Percentiles rank a stretch among this genome's conserved stretches.
Evolutionary conservation across 1,140 invertebrate genomes (phyloP).

Genomic region (Agrypnia vestita): DNA sequence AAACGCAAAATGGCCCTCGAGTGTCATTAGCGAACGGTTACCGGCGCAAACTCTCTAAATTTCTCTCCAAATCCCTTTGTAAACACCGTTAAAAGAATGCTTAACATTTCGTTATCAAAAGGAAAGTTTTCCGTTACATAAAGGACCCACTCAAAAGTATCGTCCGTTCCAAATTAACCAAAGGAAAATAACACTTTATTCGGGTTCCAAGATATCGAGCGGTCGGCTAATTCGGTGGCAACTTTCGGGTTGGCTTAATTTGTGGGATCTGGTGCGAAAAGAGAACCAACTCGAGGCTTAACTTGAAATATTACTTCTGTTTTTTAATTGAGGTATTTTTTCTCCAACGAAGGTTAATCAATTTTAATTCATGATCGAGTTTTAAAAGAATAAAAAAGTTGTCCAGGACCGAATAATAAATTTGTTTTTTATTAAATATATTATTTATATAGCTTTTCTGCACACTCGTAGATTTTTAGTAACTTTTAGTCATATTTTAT

Average conservation of each 20-base stretch:
- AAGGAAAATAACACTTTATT: background rate
- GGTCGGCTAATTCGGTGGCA: background rate
- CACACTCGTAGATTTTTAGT: too few species aligned
- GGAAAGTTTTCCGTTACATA: conserved; percentile 51
- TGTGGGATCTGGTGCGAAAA: too few species aligned
- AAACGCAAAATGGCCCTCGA: conserved; percentile 32
- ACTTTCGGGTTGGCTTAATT: background rate
- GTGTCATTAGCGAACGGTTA: conserved; percentile 39
- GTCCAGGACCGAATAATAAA: too few species aligned
- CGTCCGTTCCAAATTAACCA: background rate
- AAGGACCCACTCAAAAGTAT: conserved; percentile 26
- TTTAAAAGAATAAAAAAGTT: too few species aligned
- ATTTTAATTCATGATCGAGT: too few species aligned
- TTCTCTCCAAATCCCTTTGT: conserved; percentile 48
- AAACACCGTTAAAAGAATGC: conserved; percentile 53
- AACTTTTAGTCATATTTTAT: too few species aligned
- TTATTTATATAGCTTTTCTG: too few species aligned
- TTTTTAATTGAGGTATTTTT: too few species aligned
- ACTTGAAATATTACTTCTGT: too few species aligned
- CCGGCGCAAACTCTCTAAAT: conserved; percentile 36
- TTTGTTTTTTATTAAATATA: too few species aligned
- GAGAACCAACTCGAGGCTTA: too few species aligned
- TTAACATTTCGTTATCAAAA: conserved; percentile 56
- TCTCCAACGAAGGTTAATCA: too few species aligned
- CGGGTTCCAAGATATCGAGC: background rate